Percentiles rank a stretch among this genome's conserved stretches.
phyloP scores from a whole-genome alignment of 2,888 invertebrate species.

The Elysia crispata region DNA sequence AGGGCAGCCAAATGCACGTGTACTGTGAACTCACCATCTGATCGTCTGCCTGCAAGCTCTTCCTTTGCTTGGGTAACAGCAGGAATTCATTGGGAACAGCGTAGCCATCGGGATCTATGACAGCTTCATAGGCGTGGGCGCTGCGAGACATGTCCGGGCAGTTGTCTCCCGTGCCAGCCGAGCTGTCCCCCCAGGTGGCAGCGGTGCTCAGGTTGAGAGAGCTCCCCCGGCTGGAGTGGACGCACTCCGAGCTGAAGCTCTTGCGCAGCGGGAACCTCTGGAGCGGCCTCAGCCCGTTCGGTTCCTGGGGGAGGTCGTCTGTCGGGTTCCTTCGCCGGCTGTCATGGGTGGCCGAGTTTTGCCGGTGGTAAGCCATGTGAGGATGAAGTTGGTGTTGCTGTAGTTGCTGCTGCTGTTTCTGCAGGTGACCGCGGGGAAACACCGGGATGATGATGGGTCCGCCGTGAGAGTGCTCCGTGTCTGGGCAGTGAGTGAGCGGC shows the following conservation, averaged over 20 bases:
- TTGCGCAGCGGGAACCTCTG: conserved; percentile 58
- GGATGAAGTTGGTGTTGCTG: conserved; percentile 38
- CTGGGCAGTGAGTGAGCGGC: neutral
- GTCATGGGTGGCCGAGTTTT: conserved; percentile 31
- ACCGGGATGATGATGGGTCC: conserved; percentile 44
- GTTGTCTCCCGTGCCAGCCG: neutral
- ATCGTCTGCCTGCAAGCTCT: too few species aligned
- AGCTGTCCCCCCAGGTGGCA: neutral
- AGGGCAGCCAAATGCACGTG: too few species aligned
- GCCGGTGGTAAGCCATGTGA: conserved; percentile 17
- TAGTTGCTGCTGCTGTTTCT: neutral
- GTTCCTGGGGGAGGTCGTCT: conserved; percentile 48
- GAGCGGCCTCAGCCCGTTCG: conserved; percentile 11
- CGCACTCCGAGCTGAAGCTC: conserved; percentile 69
- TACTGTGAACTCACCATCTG: too few species aligned
- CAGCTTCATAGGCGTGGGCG: conserved; percentile 59
- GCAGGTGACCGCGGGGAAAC: neutral
- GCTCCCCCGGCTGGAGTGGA: conserved; percentile 58
- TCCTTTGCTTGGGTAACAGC: neutral
- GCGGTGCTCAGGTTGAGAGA: conserved; percentile 54
- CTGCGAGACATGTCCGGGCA: conserved; percentile 23
- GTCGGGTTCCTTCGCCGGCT: conserved; percentile 39
- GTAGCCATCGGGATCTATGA: conserved; percentile 69
- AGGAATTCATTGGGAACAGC: conserved; percentile 65
- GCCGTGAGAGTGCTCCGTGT: neutral